Conservation (phyloP, 2,113 vertebrate genomes). For the Lepus timidus region DNA sequence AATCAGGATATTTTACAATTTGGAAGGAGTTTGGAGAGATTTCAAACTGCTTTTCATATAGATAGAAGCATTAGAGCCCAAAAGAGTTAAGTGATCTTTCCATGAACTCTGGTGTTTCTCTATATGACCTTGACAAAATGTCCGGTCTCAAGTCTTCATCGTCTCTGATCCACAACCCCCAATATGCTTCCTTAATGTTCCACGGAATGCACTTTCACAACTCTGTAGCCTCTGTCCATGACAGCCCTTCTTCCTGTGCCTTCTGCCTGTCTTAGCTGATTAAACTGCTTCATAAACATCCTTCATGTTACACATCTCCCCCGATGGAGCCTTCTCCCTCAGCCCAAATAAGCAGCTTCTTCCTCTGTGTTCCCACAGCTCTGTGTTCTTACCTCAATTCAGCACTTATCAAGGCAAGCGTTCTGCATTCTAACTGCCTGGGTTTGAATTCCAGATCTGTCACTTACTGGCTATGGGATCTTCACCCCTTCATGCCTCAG, state of each 20-base stretch:
- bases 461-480: neutral
- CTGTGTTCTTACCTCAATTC: neutral
- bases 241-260: neutral
- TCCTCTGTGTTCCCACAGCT: neutral
- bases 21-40: slow-evolving; percentile 11
- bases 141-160: neutral
- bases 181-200: neutral
- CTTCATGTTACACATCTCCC: neutral
- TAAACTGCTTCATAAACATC: neutral
- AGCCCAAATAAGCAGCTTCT: neutral
- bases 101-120: neutral
- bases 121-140: neutral
- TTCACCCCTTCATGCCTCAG: neutral
- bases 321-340: neutral
- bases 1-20: neutral
- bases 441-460: slow-evolving; percentile 18
- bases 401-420: neutral
- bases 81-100: neutral
- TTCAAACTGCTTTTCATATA: neutral
- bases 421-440: neutral
- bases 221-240: neutral
- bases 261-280: neutral
- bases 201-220: neutral
- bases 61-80: neutral
- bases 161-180: rapidly evolving